phyloP scores from a whole-genome alignment of 2,113 vertebrate species.

The Erinaceus europaeus region DNA sequence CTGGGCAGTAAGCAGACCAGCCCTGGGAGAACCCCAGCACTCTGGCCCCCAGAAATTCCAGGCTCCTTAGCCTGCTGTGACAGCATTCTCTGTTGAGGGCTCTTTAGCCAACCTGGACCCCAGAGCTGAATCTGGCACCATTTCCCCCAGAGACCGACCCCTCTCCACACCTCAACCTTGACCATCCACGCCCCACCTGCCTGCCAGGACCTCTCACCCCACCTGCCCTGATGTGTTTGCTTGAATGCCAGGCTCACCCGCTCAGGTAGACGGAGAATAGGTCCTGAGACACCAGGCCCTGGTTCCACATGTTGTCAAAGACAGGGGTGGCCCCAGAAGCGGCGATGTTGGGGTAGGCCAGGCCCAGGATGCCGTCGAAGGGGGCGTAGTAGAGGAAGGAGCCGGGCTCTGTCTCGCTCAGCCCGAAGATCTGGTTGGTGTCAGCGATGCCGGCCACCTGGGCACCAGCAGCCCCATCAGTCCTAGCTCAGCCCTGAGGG shows the following conservation, averaged over 20 bases:
- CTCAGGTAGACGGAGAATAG: constrained; percentile 79
- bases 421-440: constrained; percentile 74
- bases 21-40: too few relatives aligned
- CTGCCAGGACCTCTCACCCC: too few relatives aligned
- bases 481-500: accelerated
- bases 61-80: too few relatives aligned
- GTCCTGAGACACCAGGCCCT: constrained; percentile 69
- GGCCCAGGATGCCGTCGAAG: constrained; percentile 81
- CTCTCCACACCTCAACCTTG: not conserved
- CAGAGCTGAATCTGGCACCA: too few relatives aligned
- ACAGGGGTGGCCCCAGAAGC: constrained; percentile 60
- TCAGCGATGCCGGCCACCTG: constrained; percentile 68
- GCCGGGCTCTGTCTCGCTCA: constrained; percentile 68
- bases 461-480: accelerated
- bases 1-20: too few relatives aligned
- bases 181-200: too few relatives aligned
- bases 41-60: too few relatives aligned
- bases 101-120: too few relatives aligned
- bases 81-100: too few relatives aligned
- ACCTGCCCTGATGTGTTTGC: too few relatives aligned
- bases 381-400: constrained; percentile 57
- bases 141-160: not conserved
- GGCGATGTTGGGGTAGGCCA: constrained; percentile 77
- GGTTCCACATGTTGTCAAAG: constrained; percentile 77
- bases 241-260: constrained; percentile 60